Evolutionary conservation across 2,888 invertebrate species (phyloP).

Genomic region (Harpalus rubripes): DNA sequence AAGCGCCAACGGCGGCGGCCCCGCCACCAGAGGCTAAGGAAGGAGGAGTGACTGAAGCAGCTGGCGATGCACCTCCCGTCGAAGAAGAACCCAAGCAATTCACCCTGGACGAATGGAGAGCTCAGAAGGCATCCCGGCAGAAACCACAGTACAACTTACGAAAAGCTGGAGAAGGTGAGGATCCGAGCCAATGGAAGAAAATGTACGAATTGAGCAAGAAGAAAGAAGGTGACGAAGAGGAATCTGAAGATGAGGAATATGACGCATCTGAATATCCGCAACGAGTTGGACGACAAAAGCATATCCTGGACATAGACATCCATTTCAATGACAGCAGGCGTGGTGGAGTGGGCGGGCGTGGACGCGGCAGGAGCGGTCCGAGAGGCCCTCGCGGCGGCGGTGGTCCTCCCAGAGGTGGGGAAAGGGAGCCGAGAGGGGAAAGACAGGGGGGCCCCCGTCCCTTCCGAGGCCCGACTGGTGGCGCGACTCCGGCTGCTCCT

Average conservation of each 20-base stretch:
- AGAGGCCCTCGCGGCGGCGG: constrained; percentile 78
- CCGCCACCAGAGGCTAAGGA: constrained; percentile 71
- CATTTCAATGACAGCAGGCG: constrained; percentile 90
- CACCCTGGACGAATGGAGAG: constrained; percentile 97
- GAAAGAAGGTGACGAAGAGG: constrained; percentile 80
- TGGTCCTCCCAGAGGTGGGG: constrained; percentile 72
- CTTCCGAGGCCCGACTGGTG: constrained; percentile 72
- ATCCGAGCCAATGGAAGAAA: constrained; percentile 94
- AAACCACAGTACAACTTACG: constrained; percentile 95
- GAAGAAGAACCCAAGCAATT: constrained; percentile 92
- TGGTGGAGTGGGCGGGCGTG: constrained; percentile 83
- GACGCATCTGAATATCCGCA: constrained; percentile 90
- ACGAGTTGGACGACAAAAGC: constrained; percentile 92
- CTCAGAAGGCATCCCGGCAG: constrained; percentile 87
- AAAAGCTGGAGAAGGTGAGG: constrained; percentile 96
- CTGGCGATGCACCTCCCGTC: constrained; percentile 75
- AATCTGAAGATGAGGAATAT: constrained; percentile 79
- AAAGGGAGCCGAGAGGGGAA: constrained; percentile 23
- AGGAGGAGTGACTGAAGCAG: constrained; percentile 71
- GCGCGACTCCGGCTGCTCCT: constrained; percentile 13
- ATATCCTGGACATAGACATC: constrained; percentile 91
- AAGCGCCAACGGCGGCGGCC: constrained; percentile 71
- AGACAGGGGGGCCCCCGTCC: constrained; percentile 70
- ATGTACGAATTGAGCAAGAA: constrained; percentile 89
- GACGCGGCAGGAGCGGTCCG: constrained; percentile 82